Conservation (phyloP, 2,888 invertebrate species). For the Apantesis nais region DNA sequence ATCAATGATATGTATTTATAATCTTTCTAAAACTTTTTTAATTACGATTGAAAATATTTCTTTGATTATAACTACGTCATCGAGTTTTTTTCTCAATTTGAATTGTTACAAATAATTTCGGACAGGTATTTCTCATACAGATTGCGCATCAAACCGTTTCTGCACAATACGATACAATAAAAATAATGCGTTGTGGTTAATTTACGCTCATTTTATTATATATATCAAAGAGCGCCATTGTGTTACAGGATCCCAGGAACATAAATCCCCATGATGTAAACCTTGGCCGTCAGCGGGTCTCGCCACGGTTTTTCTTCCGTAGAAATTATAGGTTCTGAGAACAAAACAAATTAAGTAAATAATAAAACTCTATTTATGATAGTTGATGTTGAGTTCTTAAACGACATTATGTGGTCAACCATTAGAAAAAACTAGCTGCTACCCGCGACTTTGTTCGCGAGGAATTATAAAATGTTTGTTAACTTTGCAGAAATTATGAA, state of each 20-base stretch:
- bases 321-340: not conserved
- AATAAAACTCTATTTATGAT: not conserved
- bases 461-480: no score
- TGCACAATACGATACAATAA: not conserved
- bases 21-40: no score
- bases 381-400: no score
- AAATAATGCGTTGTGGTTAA: not conserved
- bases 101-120: no score
- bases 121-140: not conserved
- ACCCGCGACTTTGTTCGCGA: no score
- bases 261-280: not conserved
- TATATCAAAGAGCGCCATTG: not conserved
- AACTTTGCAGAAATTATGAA: no score
- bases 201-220: not conserved
- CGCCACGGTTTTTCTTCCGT: not conserved
- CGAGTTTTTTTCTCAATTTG: no score
- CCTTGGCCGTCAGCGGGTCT: slow-evolving; percentile 2
- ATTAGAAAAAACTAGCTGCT: no score
- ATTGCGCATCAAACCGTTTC: not conserved
- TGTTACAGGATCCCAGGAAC: not conserved
- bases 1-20: no score
- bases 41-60: no score
- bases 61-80: no score
- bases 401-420: no score
- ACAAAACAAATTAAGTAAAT: not conserved